Base-by-base conservation (phyloP, 2,113 vertebrate species). In the Menura novaehollandiae region DNA sequence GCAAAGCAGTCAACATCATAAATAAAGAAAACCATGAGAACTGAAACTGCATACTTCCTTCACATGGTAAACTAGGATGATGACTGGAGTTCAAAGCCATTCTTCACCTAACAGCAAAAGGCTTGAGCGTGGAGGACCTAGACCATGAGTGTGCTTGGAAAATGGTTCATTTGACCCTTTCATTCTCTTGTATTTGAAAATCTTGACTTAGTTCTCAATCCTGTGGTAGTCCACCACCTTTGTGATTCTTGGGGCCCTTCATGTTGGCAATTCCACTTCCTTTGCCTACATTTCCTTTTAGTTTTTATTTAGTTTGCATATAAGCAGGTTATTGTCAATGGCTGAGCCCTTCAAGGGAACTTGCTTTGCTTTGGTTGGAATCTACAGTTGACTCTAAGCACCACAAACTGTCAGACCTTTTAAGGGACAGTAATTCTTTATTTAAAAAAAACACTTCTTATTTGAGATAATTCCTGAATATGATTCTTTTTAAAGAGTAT, bases 21-120 rank as follows among this genome's bases (percentile, higher is more conserved):
- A 97, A 94, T 93, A 95, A 96, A 89, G 73, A 55, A 86, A 86
- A 81, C 39, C n/a, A n/a, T 64, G 59, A 69, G 35, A 67, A 63
- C 39, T 62, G 73, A 91, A 90, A 43, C 63, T 77, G 56, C 72
- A 15, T 71, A 35, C 47, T 96, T 79, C 63, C 53, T 77, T 59
- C 80, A 97, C 73, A 5, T 37, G 58, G 78, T 84, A 81, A 96
- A 88, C 67, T 92, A 83, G 68, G 60, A 78, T 30, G 18, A 84
- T 56, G 33, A 35, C 22, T 62, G 78, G 73, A 86, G 64, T 93
- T 74, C 63, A 52, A 3, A 55, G 16, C 26, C 26, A 66, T 78
- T 85, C 49, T 90, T 92, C 56, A 85, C 32, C 37, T 58, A 55
- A 79, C 21, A 88, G 68, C 58, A 87, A 59, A 88, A 84, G 62